A percentile compares a stretch with the other conserved stretches of the same genome.
These are phyloP conservation scores for Lacerta viridis DNA, from an alignment of 2,797 vertebrate species.

Conservation along the genomic window DNA sequence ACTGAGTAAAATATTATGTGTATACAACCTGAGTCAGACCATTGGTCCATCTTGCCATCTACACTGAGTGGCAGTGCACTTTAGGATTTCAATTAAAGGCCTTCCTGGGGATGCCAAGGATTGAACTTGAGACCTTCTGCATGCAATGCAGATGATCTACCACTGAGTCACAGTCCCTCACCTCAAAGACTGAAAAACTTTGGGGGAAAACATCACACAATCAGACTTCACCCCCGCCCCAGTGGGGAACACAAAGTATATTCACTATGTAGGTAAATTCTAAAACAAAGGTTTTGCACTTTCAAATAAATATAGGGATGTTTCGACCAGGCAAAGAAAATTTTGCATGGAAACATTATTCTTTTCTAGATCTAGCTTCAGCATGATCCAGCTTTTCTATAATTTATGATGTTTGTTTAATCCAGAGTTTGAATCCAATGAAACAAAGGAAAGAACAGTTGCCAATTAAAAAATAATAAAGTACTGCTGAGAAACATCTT, in stretches of 20 bases:
- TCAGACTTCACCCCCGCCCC: not conserved
- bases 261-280: not conserved
- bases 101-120: too few species aligned
- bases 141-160: too few species aligned
- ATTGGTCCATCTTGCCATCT: too few species aligned
- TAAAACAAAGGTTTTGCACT: slow-evolving; percentile 51
- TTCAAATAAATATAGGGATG: not conserved
- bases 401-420: slow-evolving; percentile 38
- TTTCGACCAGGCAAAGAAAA: slow-evolving; percentile 47
- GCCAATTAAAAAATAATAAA: slow-evolving; percentile 40
- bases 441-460: slow-evolving; percentile 41
- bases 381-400: slow-evolving; percentile 24
- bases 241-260: not conserved
- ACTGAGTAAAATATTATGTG: not conserved
- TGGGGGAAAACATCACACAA: not conserved
- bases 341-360: slow-evolving; percentile 50
- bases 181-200: too few species aligned
- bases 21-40: not conserved
- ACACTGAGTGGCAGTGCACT: too few species aligned
- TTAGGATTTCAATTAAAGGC: too few species aligned
- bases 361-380: slow-evolving; percentile 38
- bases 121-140: too few species aligned
- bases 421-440: slow-evolving; percentile 42
- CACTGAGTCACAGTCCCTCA: too few species aligned
- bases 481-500: slow-evolving; percentile 57